Evolutionary conservation across 2,113 vertebrate species (phyloP).

Genomic region (Cairina moschata): DNA sequence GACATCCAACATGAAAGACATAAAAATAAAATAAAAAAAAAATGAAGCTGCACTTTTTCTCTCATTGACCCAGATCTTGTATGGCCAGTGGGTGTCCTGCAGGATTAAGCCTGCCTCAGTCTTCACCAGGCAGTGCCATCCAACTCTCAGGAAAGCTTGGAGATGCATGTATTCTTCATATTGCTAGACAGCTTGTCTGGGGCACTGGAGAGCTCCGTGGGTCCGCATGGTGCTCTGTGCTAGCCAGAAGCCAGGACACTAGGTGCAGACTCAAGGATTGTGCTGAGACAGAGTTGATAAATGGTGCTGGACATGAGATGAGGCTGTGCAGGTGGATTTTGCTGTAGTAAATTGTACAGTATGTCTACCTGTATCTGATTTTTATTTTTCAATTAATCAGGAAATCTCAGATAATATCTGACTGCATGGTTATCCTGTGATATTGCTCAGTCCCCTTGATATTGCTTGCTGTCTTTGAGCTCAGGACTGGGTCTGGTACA

Average conservation of each 20-base stretch:
- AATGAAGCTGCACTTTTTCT: neutral
- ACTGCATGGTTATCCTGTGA: neutral
- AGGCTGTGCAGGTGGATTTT: neutral
- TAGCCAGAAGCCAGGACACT: neutral
- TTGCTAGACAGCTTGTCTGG: neutral
- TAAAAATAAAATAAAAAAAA: constrained; percentile 12
- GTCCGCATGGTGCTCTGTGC: neutral
- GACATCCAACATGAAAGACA: neutral
- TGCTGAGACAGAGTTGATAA: neutral
- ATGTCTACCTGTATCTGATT: neutral
- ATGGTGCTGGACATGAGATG: neutral
- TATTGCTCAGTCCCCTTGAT: neutral
- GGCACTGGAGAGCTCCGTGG: neutral
- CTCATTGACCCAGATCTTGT: neutral
- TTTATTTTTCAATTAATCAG: neutral
- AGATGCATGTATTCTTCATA: neutral
- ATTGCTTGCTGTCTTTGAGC: fast-evolving
- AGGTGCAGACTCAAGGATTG: neutral
- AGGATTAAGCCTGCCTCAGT: neutral
- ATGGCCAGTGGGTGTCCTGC: neutral
- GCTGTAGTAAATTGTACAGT: neutral
- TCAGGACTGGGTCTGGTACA: neutral
- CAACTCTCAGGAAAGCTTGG: neutral
- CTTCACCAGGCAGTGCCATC: neutral
- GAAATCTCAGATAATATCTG: neutral